Conservation (phyloP, 1,140 invertebrate species). For the Scaptomyza montana region DNA sequence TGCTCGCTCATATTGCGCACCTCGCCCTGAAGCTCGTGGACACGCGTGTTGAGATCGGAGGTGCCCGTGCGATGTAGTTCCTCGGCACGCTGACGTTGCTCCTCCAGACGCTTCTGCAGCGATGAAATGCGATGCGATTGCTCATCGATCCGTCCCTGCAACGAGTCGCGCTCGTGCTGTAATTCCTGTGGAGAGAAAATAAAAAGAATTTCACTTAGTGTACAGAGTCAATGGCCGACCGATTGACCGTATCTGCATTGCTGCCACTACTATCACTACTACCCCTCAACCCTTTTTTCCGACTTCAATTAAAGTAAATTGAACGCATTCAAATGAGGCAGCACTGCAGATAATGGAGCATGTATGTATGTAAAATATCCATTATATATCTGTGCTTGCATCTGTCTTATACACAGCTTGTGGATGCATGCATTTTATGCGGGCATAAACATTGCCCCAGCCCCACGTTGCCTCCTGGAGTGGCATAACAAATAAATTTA, state of each 20-base stretch:
- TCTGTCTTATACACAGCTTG: constrained; percentile 25
- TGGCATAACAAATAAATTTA: constrained; percentile 60
- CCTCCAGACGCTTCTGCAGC: constrained; percentile 90
- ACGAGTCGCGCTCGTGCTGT: constrained; percentile 90
- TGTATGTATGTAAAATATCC: constrained; percentile 1
- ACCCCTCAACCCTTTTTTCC: constrained; percentile 27
- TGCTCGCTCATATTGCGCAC: constrained; percentile 85
- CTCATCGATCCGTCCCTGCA: constrained; percentile 91
- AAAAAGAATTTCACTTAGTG: constrained; percentile 13
- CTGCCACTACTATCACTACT: neutral
- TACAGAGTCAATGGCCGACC: constrained; percentile 57
- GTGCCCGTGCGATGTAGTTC: constrained; percentile 88
- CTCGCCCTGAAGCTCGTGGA: constrained; percentile 87
- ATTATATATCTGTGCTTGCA: constrained; percentile 17
- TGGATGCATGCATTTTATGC: constrained; percentile 52
- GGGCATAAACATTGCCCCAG: constrained; percentile 37
- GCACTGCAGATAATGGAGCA: constrained; percentile 17
- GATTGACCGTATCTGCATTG: constrained; percentile 49
- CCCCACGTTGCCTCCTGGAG: constrained; percentile 8
- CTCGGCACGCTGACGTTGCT: constrained; percentile 89
- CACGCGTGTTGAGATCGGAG: constrained; percentile 87
- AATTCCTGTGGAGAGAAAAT: constrained; percentile 87
- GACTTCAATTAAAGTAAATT: constrained; percentile 40
- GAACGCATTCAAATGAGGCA: constrained; percentile 21
- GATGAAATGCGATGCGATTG: constrained; percentile 91